Conservation (phyloP, 2,113 vertebrate genomes). For the Osmerus mordax region DNA sequence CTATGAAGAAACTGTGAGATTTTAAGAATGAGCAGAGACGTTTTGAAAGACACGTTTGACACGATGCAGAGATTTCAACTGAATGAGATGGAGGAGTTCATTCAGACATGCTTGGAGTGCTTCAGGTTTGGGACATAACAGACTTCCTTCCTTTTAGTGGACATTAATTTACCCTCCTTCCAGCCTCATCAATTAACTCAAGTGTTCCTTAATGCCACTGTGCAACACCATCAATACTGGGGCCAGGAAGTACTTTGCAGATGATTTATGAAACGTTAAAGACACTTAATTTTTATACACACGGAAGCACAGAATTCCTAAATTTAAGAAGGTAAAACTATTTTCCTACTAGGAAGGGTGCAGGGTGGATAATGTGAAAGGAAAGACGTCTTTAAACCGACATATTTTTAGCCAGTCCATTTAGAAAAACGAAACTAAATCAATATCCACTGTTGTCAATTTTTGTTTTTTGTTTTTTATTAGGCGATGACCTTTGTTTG, state of each 20-base stretch:
- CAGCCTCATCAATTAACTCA: background rate
- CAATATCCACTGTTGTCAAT: slow-evolving; percentile 53
- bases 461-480: slow-evolving; percentile 50
- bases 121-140: background rate
- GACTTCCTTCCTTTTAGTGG: background rate
- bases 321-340: background rate
- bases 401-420: slow-evolving; percentile 63
- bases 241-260: background rate
- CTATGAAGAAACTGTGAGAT: too few species aligned
- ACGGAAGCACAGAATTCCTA: background rate
- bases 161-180: slow-evolving; percentile 5
- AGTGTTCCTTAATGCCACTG: background rate
- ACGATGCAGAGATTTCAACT: too few species aligned
- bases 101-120: background rate
- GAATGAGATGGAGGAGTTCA: background rate
- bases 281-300: background rate
- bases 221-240: background rate
- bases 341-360: slow-evolving; percentile 5
- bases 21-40: too few species aligned
- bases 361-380: slow-evolving; percentile 40
- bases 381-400: slow-evolving; percentile 25
- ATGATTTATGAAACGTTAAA: background rate
- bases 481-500: slow-evolving; percentile 45
- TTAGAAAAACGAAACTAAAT: slow-evolving; percentile 60
- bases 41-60: too few species aligned